Evolutionary conservation across 2,113 vertebrate genomes (phyloP).

Genomic region (Saiga tatarica): DNA sequence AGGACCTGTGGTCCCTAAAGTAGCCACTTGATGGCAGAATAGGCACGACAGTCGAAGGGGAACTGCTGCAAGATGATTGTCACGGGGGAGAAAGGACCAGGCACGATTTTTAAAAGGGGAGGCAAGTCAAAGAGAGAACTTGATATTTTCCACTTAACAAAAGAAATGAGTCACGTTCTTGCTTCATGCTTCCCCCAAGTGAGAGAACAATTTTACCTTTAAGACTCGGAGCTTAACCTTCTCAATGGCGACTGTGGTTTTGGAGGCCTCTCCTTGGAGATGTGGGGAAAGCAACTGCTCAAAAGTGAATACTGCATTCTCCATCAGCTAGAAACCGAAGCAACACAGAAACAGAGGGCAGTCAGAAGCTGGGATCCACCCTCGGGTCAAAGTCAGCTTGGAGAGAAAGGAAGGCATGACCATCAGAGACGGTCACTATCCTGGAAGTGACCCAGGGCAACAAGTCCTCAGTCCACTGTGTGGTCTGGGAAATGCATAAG

Average conservation of each 20-base stretch:
- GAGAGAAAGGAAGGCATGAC: background rate
- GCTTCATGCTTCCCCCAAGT: background rate
- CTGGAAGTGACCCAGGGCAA: background rate
- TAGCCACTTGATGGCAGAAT: constrained; percentile 64
- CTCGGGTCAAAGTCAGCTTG: rapidly evolving
- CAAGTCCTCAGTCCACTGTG: background rate
- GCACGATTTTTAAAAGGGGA: background rate
- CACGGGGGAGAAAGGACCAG: background rate
- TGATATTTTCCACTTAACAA: background rate
- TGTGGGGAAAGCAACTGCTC: constrained; percentile 86
- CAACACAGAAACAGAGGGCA: background rate
- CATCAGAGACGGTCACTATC: background rate
- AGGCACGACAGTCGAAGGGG: background rate
- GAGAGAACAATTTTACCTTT: constrained; percentile 84
- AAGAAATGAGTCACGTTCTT: background rate
- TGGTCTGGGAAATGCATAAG: background rate
- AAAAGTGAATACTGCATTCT: constrained; percentile 90
- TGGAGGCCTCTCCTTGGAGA: constrained; percentile 77
- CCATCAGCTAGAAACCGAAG: constrained; percentile 85
- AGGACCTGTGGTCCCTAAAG: background rate
- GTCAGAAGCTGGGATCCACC: background rate
- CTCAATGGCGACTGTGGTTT: constrained; percentile 80
- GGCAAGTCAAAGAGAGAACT: background rate
- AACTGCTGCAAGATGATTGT: rapidly evolving
- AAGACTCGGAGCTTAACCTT: constrained; percentile 91